Conservation (phyloP, 2,797 vertebrate species). For the Danio jaintianensis region DNA sequence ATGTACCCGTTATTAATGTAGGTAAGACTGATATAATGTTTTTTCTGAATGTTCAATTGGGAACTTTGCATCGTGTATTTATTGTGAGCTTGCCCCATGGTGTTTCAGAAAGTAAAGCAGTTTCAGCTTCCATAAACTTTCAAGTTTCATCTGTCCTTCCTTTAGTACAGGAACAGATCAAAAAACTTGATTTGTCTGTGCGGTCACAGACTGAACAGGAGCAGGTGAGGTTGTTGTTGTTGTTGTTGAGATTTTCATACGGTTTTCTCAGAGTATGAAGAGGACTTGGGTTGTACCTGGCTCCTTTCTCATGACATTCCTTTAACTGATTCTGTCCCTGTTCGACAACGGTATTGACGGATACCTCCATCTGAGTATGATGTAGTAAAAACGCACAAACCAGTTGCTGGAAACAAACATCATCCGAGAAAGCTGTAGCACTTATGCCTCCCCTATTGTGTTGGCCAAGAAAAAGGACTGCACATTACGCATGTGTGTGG, state of each 20-base stretch:
- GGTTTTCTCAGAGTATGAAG: not conserved
- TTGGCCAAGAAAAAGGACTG: no score
- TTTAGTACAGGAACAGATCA: not conserved
- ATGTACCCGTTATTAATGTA: constrained; percentile 42
- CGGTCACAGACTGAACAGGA: not conserved
- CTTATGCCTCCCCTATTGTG: no score
- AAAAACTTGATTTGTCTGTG: no score
- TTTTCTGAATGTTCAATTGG: not conserved
- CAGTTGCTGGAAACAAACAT: no score
- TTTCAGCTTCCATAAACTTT: not conserved
- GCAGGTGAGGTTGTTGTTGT: not conserved
- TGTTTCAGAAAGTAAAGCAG: not conserved
- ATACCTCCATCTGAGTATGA: no score
- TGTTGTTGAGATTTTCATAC: not conserved
- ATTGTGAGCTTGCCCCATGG: not conserved
- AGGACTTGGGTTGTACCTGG: not conserved
- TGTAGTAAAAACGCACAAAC: no score
- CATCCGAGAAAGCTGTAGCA: no score
- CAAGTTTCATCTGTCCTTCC: not conserved
- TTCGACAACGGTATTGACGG: not conserved
- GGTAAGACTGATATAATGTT: not conserved
- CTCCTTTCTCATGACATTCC: not conserved
- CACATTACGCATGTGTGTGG: no score
- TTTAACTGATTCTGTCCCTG: not conserved
- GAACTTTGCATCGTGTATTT: not conserved